A percentile compares a stretch with the other conserved stretches of the same genome.
Conservation (phyloP, 2,888 invertebrate species). For the Zaprionus obscuricornis region DNA sequence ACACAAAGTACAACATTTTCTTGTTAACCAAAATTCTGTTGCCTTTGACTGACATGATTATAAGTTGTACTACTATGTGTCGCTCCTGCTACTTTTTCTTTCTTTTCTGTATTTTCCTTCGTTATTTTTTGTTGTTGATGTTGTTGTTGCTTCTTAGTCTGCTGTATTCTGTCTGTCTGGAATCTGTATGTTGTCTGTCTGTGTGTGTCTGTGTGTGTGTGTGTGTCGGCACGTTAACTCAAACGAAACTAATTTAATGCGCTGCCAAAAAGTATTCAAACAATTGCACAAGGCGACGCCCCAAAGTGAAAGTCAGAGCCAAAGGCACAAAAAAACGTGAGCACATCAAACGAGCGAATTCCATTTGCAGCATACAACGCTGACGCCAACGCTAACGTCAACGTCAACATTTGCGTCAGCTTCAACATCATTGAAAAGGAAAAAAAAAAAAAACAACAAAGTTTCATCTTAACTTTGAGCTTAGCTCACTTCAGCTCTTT, state of each 20-base stretch:
- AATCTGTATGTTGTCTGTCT: slow-evolving; percentile 12
- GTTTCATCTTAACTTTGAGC: slow-evolving; percentile 2
- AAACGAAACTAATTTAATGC: slow-evolving; percentile 80
- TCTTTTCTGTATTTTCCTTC: slow-evolving; percentile 31
- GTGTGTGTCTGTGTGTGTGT: slow-evolving; percentile 11
- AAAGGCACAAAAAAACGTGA: slow-evolving; percentile 30
- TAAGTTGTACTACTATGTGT: slow-evolving; percentile 70
- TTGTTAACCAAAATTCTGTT: slow-evolving; percentile 55
- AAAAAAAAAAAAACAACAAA: slow-evolving; percentile 24
- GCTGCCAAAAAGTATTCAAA: slow-evolving; percentile 78
- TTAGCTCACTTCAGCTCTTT: slow-evolving; percentile 30
- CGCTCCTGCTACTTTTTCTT: slow-evolving; percentile 18
- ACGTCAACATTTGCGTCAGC: no score
- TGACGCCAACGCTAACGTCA: no score
- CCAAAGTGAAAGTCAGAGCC: slow-evolving; percentile 63
- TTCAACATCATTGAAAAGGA: slow-evolving; percentile 60
- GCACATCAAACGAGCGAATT: slow-evolving; percentile 78
- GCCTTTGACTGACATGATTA: slow-evolving; percentile 79
- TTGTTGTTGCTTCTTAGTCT: slow-evolving; percentile 21
- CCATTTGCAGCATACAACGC: slow-evolving; percentile 66
- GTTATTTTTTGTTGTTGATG: slow-evolving; percentile 21
- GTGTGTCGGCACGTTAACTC: slow-evolving; percentile 74
- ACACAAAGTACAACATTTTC: slow-evolving; percentile 51
- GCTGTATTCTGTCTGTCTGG: slow-evolving; percentile 24
- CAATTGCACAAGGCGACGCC: slow-evolving; percentile 77